phyloP scores from a whole-genome alignment of 2,888 invertebrate species.

The Osmoderma eremita region DNA sequence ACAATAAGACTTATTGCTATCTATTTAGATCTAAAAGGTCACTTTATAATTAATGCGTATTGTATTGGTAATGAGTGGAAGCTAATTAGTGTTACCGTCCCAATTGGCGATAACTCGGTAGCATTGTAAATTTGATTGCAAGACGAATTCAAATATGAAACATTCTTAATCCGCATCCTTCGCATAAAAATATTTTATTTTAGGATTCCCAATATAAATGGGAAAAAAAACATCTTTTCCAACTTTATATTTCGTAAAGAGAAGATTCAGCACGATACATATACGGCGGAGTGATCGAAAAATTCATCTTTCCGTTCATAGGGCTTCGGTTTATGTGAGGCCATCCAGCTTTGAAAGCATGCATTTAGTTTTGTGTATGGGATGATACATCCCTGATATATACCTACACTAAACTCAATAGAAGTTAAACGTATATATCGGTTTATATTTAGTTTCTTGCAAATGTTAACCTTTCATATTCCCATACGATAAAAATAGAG shows the following conservation, averaged over 20 bases:
- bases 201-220: background rate
- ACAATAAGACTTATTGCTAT: no score
- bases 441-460: background rate
- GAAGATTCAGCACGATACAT: background rate
- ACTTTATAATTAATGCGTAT: no score
- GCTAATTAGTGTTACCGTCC: no score
- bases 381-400: constrained; percentile 1
- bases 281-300: constrained; percentile 4
- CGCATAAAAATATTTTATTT: background rate
- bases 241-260: background rate
- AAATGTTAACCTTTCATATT: background rate
- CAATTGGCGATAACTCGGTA: background rate
- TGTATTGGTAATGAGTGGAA: no score
- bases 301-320: background rate
- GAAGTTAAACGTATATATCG: background rate
- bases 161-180: background rate
- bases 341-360: background rate
- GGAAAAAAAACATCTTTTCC: background rate
- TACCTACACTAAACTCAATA: background rate
- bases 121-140: background rate
- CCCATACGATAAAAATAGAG: no score
- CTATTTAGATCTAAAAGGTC: no score
- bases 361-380: background rate
- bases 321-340: background rate
- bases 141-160: background rate